A percentile compares a stretch with the other conserved stretches of the same genome.
These are phyloP conservation scores for Clinocottus analis DNA, from an alignment of 2,113 vertebrate species.

Conservation along the genomic window DNA sequence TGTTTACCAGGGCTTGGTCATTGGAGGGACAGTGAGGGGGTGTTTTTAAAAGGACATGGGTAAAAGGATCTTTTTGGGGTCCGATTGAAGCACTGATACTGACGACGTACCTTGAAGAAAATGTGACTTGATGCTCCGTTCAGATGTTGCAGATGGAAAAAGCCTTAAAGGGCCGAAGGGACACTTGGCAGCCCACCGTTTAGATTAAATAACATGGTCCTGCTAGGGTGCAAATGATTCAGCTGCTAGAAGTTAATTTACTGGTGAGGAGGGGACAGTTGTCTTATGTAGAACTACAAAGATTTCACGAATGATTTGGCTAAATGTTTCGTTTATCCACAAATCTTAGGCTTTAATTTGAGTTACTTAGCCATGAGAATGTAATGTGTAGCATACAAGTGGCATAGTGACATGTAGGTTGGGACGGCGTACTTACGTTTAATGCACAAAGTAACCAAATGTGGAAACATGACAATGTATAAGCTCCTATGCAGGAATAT, in stretches of 20 bases:
- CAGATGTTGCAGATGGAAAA: conserved; percentile 64
- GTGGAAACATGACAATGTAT: conserved; percentile 88
- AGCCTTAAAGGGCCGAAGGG: conserved; percentile 72
- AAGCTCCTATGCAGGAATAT: conserved; percentile 98
- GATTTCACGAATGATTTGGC: conserved; percentile 69
- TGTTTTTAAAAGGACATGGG: conserved; percentile 58
- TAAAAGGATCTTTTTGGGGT: conserved; percentile 68
- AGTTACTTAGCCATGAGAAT: conserved; percentile 81
- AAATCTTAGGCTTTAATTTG: conserved; percentile 79
- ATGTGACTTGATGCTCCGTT: conserved; percentile 72
- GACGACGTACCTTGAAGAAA: conserved; percentile 79
- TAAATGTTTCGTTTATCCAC: conserved; percentile 65
- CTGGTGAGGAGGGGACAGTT: conserved; percentile 68
- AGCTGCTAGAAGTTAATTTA: conserved; percentile 79
- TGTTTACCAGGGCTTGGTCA: conserved; percentile 61
- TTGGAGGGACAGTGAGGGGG: conserved; percentile 47
- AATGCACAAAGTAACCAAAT: conserved; percentile 95
- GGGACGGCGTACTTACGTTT: conserved; percentile 85
- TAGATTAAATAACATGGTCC: conserved; percentile 61
- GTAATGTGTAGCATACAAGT: conserved; percentile 81
- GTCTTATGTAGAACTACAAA: conserved; percentile 70
- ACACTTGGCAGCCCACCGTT: conserved; percentile 69
- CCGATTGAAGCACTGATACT: conserved; percentile 80
- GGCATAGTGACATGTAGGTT: conserved; percentile 80
- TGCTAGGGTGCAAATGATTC: conserved; percentile 73